Evolutionary conservation across 1,140 invertebrate species (phyloP).

Genomic region (Cepaea nemoralis): DNA sequence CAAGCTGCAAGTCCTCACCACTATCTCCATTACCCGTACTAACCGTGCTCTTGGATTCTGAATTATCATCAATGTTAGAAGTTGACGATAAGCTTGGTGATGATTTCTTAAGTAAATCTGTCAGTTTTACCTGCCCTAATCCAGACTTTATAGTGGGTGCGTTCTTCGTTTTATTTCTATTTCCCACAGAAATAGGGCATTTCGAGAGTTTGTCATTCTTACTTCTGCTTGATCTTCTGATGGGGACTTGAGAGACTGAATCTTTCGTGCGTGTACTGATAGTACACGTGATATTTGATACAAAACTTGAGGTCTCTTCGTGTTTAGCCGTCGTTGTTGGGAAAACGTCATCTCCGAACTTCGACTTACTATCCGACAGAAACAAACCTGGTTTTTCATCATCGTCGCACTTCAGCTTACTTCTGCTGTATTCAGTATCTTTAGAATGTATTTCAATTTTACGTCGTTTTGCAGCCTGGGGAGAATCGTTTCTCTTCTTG

Average conservation of each 20-base stretch:
- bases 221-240: not conserved
- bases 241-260: not conserved
- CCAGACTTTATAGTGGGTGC: not conserved
- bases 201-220: not conserved
- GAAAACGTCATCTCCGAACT: not conserved
- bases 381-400: not conserved
- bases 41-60: not conserved
- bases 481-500: slow-evolving; percentile 49
- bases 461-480: slow-evolving; percentile 60
- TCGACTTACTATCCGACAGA: not conserved
- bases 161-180: not conserved
- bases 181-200: not conserved
- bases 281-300: not conserved
- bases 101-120: not conserved
- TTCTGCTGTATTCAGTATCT: slow-evolving; percentile 40
- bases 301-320: not conserved
- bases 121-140: not conserved
- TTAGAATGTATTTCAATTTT: slow-evolving; percentile 51
- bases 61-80: not conserved
- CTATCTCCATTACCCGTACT: not conserved
- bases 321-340: not conserved
- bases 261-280: not conserved
- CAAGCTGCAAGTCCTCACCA: not conserved
- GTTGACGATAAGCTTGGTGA: not conserved
- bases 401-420: not conserved